phyloP scores from a whole-genome alignment of 2,888 invertebrate genomes.

The Himalopsyche tibetana region DNA sequence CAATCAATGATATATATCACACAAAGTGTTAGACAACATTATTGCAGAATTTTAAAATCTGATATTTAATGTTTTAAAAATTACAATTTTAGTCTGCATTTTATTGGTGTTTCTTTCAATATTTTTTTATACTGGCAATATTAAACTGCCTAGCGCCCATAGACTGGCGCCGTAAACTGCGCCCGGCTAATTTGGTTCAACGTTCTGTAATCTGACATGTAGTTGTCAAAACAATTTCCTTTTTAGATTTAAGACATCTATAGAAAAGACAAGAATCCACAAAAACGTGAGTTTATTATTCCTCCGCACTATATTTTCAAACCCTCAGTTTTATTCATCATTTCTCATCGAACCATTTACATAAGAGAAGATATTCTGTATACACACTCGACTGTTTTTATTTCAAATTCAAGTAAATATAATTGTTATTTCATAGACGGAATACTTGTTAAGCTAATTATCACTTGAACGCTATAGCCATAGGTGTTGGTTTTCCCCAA shows the following conservation, averaged over 20 bases:
- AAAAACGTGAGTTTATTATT: not conserved
- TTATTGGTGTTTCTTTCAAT: no score
- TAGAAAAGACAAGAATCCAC: not conserved
- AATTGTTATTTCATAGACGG: not conserved
- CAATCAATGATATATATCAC: no score
- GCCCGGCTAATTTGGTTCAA: not conserved
- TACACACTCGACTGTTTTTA: not conserved
- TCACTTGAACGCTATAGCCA: not conserved
- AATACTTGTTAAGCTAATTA: not conserved
- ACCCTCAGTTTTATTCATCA: not conserved
- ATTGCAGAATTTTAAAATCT: no score
- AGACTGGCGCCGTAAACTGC: not conserved
- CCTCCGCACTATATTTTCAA: not conserved
- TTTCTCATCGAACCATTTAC: not conserved
- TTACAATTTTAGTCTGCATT: no score
- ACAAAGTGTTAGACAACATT: no score
- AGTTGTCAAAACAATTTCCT: not conserved
- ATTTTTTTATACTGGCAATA: no score
- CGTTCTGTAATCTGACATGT: not conserved
- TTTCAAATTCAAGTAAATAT: not conserved
- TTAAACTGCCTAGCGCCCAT: no score
- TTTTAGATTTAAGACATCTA: slow-evolving; percentile 9
- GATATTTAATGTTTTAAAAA: no score
- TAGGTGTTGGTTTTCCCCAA: no score
- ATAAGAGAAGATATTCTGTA: not conserved